These are phyloP conservation scores for Ophiodon elongatus DNA, from an alignment of 2,113 vertebrate species.

Conservation along the genomic window DNA sequence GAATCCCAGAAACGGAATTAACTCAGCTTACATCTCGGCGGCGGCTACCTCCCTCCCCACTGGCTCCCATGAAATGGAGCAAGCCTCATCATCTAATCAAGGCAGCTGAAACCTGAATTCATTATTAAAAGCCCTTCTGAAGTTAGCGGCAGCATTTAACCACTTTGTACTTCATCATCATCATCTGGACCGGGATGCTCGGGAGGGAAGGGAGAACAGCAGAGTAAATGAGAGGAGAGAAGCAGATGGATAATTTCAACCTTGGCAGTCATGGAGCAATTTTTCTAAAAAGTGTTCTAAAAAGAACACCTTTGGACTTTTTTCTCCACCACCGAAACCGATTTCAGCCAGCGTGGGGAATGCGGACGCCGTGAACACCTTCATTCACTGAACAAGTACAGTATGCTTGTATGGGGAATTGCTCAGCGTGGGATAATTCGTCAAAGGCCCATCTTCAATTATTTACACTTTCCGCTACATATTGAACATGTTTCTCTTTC, in stretches of 20 bases:
- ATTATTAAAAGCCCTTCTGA: conserved; percentile 56
- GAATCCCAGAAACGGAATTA: conserved; percentile 42
- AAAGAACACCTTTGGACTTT: background rate
- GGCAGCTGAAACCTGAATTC: conserved; percentile 45
- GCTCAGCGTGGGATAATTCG: conserved; percentile 64
- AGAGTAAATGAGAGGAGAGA: background rate
- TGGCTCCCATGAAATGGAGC: conserved; percentile 35
- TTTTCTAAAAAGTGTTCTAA: background rate
- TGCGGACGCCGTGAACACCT: background rate
- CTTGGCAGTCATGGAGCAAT: background rate
- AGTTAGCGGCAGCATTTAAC: conserved; percentile 40
- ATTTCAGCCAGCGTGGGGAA: background rate
- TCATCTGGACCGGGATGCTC: conserved; percentile 19
- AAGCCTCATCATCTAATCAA: conserved; percentile 63
- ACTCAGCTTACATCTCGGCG: conserved; percentile 21
- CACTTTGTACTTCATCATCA: conserved; percentile 62
- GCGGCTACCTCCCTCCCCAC: conserved; percentile 12
- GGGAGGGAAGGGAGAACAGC: background rate
- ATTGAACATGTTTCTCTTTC: conserved; percentile 86
- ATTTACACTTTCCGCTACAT: conserved; percentile 81
- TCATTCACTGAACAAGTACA: conserved; percentile 3
- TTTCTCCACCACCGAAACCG: background rate
- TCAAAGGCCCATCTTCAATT: conserved; percentile 77
- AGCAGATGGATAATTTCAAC: conserved; percentile 10
- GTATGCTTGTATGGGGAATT: background rate